These are phyloP conservation scores for Lutjanus campechanus DNA, from an alignment of 2,797 vertebrate genomes.

Conservation along the genomic window DNA sequence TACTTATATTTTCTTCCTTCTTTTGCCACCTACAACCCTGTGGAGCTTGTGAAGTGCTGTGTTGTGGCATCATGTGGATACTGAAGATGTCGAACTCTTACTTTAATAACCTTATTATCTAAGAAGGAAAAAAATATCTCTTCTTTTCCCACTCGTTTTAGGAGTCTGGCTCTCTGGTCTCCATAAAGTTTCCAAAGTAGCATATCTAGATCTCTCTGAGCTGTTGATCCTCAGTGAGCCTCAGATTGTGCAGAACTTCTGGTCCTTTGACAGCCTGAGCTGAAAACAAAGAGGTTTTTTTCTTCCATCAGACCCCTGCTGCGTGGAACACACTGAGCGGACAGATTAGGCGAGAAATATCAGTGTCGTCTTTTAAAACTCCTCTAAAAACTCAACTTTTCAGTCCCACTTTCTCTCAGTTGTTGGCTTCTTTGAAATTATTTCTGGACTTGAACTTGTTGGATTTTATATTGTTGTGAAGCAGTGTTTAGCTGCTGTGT, in stretches of 20 bases:
- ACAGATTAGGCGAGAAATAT: background rate
- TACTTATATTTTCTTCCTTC: too few species aligned
- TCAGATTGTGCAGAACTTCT: background rate
- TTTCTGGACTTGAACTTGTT: too few species aligned
- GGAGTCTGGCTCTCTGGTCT: background rate
- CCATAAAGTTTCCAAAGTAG: background rate
- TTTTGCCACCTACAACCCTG: too few species aligned
- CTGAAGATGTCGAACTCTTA: background rate
- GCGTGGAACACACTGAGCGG: background rate
- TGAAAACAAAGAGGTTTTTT: slow-evolving; percentile 1
- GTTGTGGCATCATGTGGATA: background rate
- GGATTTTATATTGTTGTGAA: background rate
- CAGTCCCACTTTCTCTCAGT: background rate
- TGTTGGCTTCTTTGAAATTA: too few species aligned
- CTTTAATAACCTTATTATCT: background rate
- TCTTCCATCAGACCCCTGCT: background rate
- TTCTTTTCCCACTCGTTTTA: too few species aligned
- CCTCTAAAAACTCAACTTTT: background rate
- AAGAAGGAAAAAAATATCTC: background rate
- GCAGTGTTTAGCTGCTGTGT: too few species aligned
- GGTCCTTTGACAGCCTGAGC: background rate
- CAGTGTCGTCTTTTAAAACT: background rate
- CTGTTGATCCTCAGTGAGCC: slow-evolving; percentile 9
- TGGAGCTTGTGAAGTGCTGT: too few species aligned
- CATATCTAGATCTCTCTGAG: background rate